Conservation (phyloP, 2,888 invertebrate genomes). For the Hymenopus coronatus region DNA sequence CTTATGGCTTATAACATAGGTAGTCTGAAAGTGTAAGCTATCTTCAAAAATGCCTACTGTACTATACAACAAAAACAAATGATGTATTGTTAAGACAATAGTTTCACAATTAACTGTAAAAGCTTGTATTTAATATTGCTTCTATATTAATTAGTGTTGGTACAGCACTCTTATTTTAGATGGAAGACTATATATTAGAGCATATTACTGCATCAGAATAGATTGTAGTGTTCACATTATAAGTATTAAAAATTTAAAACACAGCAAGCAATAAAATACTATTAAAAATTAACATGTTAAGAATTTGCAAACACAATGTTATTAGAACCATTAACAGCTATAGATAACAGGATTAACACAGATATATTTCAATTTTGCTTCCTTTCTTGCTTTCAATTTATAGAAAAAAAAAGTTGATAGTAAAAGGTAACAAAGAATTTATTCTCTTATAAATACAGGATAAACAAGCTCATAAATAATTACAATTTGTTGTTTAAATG, state of each 20-base stretch:
- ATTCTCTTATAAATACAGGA: background rate
- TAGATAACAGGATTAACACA: background rate
- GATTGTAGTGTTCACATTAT: background rate
- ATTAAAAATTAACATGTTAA: background rate
- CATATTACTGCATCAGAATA: background rate
- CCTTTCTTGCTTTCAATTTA: background rate
- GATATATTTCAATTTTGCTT: background rate
- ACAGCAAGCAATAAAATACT: background rate
- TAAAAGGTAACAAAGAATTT: background rate
- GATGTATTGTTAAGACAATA: background rate
- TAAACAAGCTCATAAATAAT: background rate
- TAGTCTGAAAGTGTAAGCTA: background rate
- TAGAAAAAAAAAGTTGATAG: background rate
- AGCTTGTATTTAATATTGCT: background rate
- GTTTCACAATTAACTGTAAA: background rate
- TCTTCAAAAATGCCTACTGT: background rate
- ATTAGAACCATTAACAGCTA: background rate
- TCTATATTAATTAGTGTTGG: background rate
- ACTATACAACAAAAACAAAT: background rate
- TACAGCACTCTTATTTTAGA: background rate
- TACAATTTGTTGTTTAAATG: background rate
- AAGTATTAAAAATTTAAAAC: background rate
- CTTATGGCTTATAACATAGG: background rate
- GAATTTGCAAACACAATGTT: background rate
- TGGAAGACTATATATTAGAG: background rate